These are phyloP conservation scores for Hydrochoerus hydrochaeris DNA, from an alignment of 2,113 vertebrate genomes.

Conservation along the genomic window DNA sequence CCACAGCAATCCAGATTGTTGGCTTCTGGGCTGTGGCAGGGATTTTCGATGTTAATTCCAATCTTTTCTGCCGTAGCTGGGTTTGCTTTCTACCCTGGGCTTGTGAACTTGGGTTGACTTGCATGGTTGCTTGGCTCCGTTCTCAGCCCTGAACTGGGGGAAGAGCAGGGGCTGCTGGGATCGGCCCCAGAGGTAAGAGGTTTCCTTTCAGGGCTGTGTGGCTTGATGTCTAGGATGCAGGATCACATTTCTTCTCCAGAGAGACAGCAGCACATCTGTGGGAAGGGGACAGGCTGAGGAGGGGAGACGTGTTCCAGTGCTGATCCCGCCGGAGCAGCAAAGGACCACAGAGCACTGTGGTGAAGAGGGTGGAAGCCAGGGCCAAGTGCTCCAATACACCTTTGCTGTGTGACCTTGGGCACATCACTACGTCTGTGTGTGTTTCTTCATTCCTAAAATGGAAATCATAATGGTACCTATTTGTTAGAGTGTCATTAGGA, in stretches of 20 bases:
- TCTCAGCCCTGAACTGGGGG: neutral
- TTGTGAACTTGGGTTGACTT: neutral
- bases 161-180: neutral
- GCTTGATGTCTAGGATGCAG: neutral
- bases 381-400: neutral
- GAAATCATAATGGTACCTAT: neutral
- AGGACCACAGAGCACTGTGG: neutral
- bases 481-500: neutral
- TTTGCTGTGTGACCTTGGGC: neutral
- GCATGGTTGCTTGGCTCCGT: neutral
- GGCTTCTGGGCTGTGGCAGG: slow-evolving; percentile 1
- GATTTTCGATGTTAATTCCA: slow-evolving; percentile 30
- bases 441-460: neutral
- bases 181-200: neutral
- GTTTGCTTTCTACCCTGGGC: slow-evolving; percentile 7
- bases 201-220: neutral
- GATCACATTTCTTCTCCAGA: neutral
- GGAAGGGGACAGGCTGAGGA: neutral
- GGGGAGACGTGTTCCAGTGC: neutral
- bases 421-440: neutral
- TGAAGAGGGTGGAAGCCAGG: neutral
- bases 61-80: neutral
- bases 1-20: slow-evolving; percentile 5
- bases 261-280: accelerated
- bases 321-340: neutral